Base-by-base conservation (phyloP, 2,797 vertebrate genomes). In the Thaleichthys pacificus region DNA sequence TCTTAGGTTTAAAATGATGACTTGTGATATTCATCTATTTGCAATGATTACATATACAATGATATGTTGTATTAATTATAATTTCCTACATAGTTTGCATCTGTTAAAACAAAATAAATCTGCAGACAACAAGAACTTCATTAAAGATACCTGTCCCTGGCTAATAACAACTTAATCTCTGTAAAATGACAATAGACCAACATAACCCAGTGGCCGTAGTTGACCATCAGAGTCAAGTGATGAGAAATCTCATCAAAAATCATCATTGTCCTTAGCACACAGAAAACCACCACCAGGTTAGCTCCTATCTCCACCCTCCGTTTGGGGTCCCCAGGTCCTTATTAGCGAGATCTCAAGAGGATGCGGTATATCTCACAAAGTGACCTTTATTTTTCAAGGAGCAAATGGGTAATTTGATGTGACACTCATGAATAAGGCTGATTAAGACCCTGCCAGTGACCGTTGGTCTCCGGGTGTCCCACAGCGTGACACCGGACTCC, bases 351-450 rank as follows among this genome's bases (percentile, higher is more conserved):
- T 82, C 80, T 75, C 82, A 80, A 75, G 76, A 82, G 74, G 77
- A 79, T 42, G 57, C 66, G 65, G 84, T 76, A 80, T 75, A 84
- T 80, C 85, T 82, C 78, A 67, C 68, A 71, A 71, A 77, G 80
- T 81, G 82, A 79, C 80, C 82, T 86, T 84, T 76, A 72, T 75
- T 71, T 68, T 70, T 65, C 75, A 72, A 72, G 70, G 78, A 84
- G 82, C 81, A 84, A 86, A 86, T 82, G 81, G 82, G 82, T 87
- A 82, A 87, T 87, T 83, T 85, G 75, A 80, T 71, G 81, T 85
- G 85, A 87, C 85, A 85, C 84, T 84, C 85, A 87, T 85, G 83
- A 74, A 84, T 85, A 73, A 85, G 82, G 74, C 81, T 87, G 82
- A 88, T 87, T 85, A 86, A 71, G 73, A 68, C 32, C 49, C 49